Evolutionary conservation across 2,113 vertebrate species (phyloP).

Genomic region (Spea bombifrons): DNA sequence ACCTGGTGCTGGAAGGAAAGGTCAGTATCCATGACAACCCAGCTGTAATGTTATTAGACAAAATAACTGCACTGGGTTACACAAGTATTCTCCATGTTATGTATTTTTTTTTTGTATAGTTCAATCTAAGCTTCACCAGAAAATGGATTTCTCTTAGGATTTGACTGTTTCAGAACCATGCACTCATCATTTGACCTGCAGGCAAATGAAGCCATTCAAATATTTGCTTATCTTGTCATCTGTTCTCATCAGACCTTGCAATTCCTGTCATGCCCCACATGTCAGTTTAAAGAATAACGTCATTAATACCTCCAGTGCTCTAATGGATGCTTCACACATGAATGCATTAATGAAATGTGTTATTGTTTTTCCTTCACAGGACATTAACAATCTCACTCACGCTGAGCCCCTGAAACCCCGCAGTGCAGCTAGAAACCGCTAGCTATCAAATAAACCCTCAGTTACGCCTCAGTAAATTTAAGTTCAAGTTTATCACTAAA

Average conservation of each 20-base stretch:
- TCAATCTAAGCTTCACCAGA: slow-evolving; percentile 47
- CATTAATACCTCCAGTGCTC: slow-evolving; percentile 74
- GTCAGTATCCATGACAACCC: too few species aligned
- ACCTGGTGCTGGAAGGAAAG: too few species aligned
- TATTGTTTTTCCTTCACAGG: slow-evolving; percentile 77
- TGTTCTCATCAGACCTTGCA: slow-evolving; percentile 74
- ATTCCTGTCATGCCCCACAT: slow-evolving; percentile 76
- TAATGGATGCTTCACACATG: slow-evolving; percentile 79
- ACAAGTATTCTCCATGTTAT: slow-evolving; percentile 7
- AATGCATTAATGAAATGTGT: slow-evolving; percentile 78
- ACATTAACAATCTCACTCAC: slow-evolving; percentile 73
- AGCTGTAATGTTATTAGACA: too few species aligned
- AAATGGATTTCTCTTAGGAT: slow-evolving; percentile 56
- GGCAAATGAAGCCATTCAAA: slow-evolving; percentile 77
- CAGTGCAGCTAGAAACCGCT: slow-evolving; percentile 70
- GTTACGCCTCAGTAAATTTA: slow-evolving; percentile 75
- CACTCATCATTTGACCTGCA: slow-evolving; percentile 61
- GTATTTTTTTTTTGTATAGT: slow-evolving; percentile 25
- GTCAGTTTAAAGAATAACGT: slow-evolving; percentile 76
- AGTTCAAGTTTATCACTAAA: slow-evolving; percentile 80
- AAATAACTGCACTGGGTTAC: too few species aligned
- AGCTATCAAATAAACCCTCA: slow-evolving; percentile 79
- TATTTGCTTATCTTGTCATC: slow-evolving; percentile 77
- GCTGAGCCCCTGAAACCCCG: slow-evolving; percentile 62
- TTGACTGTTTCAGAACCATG: slow-evolving; percentile 51